phyloP scores from a whole-genome alignment of 2,113 vertebrate genomes.

The Tursiops truncatus region DNA sequence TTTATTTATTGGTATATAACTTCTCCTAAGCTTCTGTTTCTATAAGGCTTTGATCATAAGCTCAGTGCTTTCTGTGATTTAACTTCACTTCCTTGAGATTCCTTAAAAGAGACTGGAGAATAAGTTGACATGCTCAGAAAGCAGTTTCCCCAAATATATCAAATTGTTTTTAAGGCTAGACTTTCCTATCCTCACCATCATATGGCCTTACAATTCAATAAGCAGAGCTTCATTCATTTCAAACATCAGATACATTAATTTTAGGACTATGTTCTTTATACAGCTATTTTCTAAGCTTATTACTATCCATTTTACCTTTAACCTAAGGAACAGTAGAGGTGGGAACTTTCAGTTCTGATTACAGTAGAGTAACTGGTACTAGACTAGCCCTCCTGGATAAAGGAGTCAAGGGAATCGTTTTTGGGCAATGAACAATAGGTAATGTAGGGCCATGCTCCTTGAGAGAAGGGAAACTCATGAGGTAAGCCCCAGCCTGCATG shows the following conservation, averaged over 20 bases:
- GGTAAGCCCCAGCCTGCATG: neutral
- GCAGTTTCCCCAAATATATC: neutral
- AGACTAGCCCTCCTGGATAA: neutral
- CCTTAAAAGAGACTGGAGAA: neutral
- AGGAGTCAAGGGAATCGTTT: neutral
- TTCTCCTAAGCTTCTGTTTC: neutral
- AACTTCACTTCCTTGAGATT: neutral
- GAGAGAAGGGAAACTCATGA: neutral
- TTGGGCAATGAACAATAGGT: neutral
- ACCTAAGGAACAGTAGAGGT: neutral
- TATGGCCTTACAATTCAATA: neutral
- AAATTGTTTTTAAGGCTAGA: neutral
- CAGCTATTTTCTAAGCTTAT: neutral
- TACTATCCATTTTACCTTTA: neutral
- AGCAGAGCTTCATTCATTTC: neutral
- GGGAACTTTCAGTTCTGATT: neutral
- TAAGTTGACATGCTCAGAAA: neutral
- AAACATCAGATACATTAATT: conserved; percentile 22
- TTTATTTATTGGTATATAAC: conserved; percentile 24
- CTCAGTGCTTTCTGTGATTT: neutral
- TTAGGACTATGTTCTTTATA: neutral
- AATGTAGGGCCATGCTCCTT: neutral
- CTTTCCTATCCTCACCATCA: neutral
- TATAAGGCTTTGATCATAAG: neutral
- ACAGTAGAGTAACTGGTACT: neutral